These are phyloP conservation scores for Silurus lanzhouensis DNA, from an alignment of 2,797 vertebrate species.

Conservation along the genomic window DNA sequence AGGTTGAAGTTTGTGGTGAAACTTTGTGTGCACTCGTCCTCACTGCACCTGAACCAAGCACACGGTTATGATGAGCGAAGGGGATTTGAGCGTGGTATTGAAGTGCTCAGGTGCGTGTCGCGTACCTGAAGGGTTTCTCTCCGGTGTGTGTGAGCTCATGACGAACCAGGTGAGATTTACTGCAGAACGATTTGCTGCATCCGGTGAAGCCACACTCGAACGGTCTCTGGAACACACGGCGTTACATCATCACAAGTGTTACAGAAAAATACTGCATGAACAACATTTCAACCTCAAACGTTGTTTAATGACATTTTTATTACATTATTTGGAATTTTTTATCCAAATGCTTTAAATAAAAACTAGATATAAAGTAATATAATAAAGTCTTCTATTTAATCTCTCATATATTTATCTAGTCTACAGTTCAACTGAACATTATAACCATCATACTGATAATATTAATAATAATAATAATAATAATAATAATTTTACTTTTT, in stretches of 20 bases:
- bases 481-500: too few species aligned
- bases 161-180: conserved; percentile 78
- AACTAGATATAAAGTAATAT: too few species aligned
- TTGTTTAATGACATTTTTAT: too few species aligned
- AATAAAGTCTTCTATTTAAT: too few species aligned
- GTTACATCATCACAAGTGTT: not conserved
- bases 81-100: too few species aligned
- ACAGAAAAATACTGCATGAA: not conserved
- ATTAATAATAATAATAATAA: too few species aligned
- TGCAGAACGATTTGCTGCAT: conserved; percentile 84
- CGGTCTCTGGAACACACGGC: conserved; percentile 70
- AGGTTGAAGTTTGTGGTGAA: conserved; percentile 85
- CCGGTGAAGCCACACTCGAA: conserved; percentile 72
- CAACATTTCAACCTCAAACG: too few species aligned
- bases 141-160: conserved; percentile 84
- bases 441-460: too few species aligned
- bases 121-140: conserved; percentile 77
- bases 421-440: too few species aligned
- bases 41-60: conserved; percentile 57
- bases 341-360: too few species aligned
- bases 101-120: not conserved
- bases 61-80: not conserved
- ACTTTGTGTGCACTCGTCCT: conserved; percentile 64
- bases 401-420: too few species aligned
- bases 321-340: too few species aligned